These are phyloP conservation scores for Mnemiopsis leidyi DNA, from an alignment of 37 sponge, comb jelly and placozoan species.

Conservation along the genomic window DNA sequence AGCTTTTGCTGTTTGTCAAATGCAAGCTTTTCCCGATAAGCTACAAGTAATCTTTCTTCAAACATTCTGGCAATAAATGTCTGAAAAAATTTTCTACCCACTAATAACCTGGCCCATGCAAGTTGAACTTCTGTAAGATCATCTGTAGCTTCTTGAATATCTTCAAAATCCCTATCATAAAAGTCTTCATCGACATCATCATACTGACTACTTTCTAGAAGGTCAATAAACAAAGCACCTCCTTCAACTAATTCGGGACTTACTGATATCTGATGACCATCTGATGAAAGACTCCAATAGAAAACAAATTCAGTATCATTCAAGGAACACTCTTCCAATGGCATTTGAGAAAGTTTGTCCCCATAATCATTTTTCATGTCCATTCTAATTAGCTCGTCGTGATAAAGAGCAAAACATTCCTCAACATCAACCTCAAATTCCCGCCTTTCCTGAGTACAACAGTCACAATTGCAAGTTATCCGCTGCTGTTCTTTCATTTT, in stretches of 20 bases:
- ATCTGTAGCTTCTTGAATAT: conserved; percentile 58
- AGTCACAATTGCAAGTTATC: conserved; percentile 44
- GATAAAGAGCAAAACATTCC: conserved; percentile 56
- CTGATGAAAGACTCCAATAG: conserved; percentile 53
- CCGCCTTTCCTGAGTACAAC: conserved; percentile 35
- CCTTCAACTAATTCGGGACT: conserved; percentile 46
- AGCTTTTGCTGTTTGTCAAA: conserved; percentile 51
- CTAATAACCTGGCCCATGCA: conserved; percentile 13
- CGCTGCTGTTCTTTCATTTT: conserved; percentile 55
- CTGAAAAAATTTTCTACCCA: conserved; percentile 48
- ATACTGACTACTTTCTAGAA: conserved; percentile 56
- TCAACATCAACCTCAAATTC: conserved; percentile 49
- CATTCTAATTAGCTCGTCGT: conserved; percentile 30
- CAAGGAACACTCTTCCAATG: conserved; percentile 31
- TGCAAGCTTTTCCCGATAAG: conserved; percentile 37
- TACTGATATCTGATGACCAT: conserved; percentile 45
- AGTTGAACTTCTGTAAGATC: conserved; percentile 29
- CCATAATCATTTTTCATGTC: conserved; percentile 56
- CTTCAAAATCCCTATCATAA: conserved; percentile 51
- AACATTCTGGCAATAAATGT: conserved; percentile 54
- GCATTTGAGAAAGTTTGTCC: conserved; percentile 60
- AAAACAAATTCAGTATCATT: conserved; percentile 58
- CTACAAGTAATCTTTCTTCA: conserved; percentile 18
- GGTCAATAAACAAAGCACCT: conserved; percentile 43
- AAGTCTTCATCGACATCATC: conserved; percentile 54